A percentile compares a stretch with the other conserved stretches of the same genome.
Evolutionary conservation across 2,797 vertebrate genomes (phyloP).

Genomic region (Podarcis lilfordi): DNA sequence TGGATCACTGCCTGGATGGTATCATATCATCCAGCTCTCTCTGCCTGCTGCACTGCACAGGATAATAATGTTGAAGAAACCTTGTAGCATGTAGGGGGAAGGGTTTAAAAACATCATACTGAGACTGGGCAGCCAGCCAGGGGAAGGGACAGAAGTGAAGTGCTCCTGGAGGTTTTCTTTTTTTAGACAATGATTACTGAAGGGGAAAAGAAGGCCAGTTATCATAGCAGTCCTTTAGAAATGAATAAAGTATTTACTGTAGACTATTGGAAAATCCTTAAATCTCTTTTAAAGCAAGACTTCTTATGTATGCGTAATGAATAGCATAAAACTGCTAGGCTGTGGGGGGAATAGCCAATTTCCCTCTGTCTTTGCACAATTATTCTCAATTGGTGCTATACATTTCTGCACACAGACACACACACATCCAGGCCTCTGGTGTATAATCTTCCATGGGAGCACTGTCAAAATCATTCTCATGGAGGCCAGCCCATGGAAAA

Average conservation of each 20-base stretch:
- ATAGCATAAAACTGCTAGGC: constrained; percentile 28
- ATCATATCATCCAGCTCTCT: constrained; percentile 35
- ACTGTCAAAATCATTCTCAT: neutral
- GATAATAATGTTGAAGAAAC: constrained; percentile 58
- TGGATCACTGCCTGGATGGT: constrained; percentile 24
- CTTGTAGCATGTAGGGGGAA: constrained; percentile 58
- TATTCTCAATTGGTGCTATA: constrained; percentile 41
- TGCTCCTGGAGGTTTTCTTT: constrained; percentile 69
- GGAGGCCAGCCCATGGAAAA: neutral
- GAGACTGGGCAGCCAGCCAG: constrained; percentile 72
- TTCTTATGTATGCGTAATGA: constrained; percentile 48
- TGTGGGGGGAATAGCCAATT: constrained; percentile 19
- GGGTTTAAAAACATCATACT: constrained; percentile 70
- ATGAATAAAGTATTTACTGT: constrained; percentile 60
- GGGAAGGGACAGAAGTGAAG: constrained; percentile 70
- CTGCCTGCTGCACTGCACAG: constrained; percentile 36
- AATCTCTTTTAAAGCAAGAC: constrained; percentile 56
- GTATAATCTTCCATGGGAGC: neutral
- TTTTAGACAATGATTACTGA: constrained; percentile 72
- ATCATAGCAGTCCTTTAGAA: constrained; percentile 54
- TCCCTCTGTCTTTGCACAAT: constrained; percentile 53
- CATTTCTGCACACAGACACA: neutral
- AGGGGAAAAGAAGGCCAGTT: constrained; percentile 68
- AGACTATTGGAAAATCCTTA: constrained; percentile 62
- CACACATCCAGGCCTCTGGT: neutral